Conservation (phyloP, 92 coral and sea anemone species). For the Palythoa caribaeorum region DNA sequence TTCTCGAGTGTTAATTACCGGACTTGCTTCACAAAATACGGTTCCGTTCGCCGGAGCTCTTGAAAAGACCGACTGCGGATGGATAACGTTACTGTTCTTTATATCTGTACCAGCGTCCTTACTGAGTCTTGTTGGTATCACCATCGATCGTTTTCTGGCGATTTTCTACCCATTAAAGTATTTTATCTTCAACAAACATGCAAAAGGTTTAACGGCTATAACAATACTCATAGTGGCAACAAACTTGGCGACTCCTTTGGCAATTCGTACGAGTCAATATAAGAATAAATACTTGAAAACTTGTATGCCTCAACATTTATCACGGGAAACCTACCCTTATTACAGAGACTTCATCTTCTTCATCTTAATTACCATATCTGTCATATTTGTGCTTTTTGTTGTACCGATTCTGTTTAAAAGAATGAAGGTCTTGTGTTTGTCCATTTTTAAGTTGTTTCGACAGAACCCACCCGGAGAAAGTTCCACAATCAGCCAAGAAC, state of each 20-base stretch:
- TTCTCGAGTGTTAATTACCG: neutral
- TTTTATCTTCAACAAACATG: slow-evolving; percentile 34
- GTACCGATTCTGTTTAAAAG: neutral
- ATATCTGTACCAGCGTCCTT: slow-evolving; percentile 61
- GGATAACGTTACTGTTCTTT: slow-evolving; percentile 35
- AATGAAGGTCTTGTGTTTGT: neutral
- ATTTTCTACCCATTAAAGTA: slow-evolving; percentile 70
- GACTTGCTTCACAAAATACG: neutral
- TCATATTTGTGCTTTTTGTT: slow-evolving; percentile 27
- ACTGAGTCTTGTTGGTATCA: slow-evolving; percentile 61
- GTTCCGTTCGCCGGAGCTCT: slow-evolving; percentile 62
- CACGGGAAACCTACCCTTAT: neutral
- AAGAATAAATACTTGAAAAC: neutral
- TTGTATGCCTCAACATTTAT: slow-evolving; percentile 14
- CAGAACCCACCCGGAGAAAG: neutral
- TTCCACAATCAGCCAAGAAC: neutral
- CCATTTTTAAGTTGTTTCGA: slow-evolving; percentile 1
- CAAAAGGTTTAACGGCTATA: slow-evolving; percentile 26
- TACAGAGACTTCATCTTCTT: neutral
- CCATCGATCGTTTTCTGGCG: slow-evolving; percentile 74
- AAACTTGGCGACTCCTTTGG: slow-evolving; percentile 55
- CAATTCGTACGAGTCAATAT: neutral
- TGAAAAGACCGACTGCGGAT: slow-evolving; percentile 59
- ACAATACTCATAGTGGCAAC: slow-evolving; percentile 51
- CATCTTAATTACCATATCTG: slow-evolving; percentile 6